phyloP scores from a whole-genome alignment of 1,140 invertebrate species.

The Aphelenchoides avenae region DNA sequence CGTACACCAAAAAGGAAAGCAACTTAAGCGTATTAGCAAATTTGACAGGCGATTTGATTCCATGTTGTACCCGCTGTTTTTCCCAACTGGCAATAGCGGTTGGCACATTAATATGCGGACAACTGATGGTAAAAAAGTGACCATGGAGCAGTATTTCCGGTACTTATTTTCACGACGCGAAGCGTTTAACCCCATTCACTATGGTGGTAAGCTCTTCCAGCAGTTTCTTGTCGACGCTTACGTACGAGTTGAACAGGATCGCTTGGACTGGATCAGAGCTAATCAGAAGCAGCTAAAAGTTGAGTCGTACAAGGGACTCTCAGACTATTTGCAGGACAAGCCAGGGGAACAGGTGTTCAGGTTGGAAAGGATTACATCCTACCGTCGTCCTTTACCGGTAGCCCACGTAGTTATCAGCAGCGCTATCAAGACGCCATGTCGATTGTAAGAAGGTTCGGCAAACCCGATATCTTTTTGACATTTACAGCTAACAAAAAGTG shows the following conservation, averaged over 20 bases:
- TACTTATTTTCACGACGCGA: conserved; percentile 3
- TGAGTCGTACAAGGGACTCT: conserved; percentile 62
- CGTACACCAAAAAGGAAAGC: conserved; percentile 19
- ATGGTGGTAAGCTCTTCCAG: conserved; percentile 47
- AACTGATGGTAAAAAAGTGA: background rate
- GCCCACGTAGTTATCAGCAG: conserved; percentile 48
- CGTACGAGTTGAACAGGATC: conserved; percentile 63
- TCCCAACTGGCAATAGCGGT: conserved; percentile 21
- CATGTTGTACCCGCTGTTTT: conserved; percentile 24
- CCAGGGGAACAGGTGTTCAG: conserved; percentile 18
- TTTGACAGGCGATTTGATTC: conserved; percentile 15
- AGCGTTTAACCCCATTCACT: conserved; percentile 39
- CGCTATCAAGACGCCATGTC: conserved; percentile 59
- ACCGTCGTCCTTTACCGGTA: conserved; percentile 57
- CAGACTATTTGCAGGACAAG: conserved; percentile 45
- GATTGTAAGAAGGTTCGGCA: conserved; percentile 60
- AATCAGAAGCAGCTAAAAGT: conserved; percentile 63
- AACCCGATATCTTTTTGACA: conserved; percentile 62
- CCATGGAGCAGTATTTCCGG: conserved; percentile 6
- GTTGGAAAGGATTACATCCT: conserved; percentile 56
- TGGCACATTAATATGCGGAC: background rate
- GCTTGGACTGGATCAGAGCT: conserved; percentile 59
- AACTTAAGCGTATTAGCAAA: conserved; percentile 16
- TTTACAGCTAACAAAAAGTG: conserved; percentile 64
- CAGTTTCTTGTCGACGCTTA: conserved; percentile 63